Conservation (phyloP, 2,113 vertebrate species). For the Setophaga petechia region DNA sequence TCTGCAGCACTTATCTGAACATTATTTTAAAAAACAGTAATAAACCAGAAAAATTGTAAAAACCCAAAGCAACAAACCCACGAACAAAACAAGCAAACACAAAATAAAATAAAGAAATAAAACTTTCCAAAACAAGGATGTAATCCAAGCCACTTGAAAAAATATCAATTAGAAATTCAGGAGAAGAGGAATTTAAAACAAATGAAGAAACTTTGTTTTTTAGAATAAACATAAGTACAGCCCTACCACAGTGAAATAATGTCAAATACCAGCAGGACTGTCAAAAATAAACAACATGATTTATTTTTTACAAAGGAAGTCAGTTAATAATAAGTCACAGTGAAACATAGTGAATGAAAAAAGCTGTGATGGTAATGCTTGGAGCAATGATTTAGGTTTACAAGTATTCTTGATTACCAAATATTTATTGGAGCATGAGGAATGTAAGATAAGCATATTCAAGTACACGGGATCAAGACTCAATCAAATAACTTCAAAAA, state of each 20-base stretch:
- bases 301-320: not conserved
- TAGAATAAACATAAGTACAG: not conserved
- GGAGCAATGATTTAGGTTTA: not conserved
- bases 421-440: not conserved
- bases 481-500: not conserved
- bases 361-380: not conserved
- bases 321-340: not conserved
- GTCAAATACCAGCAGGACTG: not conserved
- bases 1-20: not conserved
- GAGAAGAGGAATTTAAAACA: not conserved
- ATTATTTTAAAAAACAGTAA: not conserved
- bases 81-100: not conserved
- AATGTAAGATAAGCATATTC: not conserved
- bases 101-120: not conserved
- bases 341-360: not conserved
- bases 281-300: not conserved
- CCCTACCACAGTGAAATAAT: not conserved
- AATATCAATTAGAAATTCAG: not conserved
- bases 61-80: not conserved
- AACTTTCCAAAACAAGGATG: not conserved
- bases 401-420: not conserved
- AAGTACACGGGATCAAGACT: not conserved
- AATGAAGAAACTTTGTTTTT: not conserved
- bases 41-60: not conserved
- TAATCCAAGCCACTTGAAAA: not conserved